phyloP scores from a whole-genome alignment of 1,140 invertebrate species.

The Ericerus pela region DNA sequence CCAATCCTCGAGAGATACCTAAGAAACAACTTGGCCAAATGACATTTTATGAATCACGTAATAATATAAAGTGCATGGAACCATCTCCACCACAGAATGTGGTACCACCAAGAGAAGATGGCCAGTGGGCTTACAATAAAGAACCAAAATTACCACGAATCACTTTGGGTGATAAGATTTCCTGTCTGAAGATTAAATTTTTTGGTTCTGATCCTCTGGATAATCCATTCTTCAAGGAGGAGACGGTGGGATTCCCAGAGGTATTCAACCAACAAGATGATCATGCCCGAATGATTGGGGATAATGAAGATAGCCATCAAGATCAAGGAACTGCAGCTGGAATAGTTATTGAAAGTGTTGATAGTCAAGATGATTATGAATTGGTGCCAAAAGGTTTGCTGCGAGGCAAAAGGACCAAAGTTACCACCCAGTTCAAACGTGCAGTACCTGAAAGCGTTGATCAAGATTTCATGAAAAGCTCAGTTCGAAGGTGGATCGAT shows the following conservation, averaged over 20 bases:
- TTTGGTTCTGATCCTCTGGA: conserved; percentile 56
- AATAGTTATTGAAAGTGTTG: conserved; percentile 3
- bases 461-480: neutral
- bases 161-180: conserved; percentile 52
- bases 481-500: neutral
- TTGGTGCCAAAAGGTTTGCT: neutral
- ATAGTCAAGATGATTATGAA: neutral
- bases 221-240: conserved; percentile 54
- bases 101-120: conserved; percentile 28
- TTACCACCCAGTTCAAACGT: neutral
- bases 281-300: neutral
- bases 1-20: conserved; percentile 35
- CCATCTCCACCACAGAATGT: conserved; percentile 29
- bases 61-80: conserved; percentile 32
- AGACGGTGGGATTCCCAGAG: conserved; percentile 23
- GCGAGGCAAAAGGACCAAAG: conserved; percentile 5
- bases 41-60: conserved; percentile 45
- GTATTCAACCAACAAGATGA: too few relatives aligned
- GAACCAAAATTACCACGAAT: conserved; percentile 30
- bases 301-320: neutral
- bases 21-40: conserved; percentile 35
- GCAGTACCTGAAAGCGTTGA: neutral
- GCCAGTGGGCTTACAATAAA: conserved; percentile 23
- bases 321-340: neutral
- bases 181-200: conserved; percentile 54